Evolutionary conservation across 1,140 invertebrate species (phyloP).

Genomic region (Drosophila virilis): DNA sequence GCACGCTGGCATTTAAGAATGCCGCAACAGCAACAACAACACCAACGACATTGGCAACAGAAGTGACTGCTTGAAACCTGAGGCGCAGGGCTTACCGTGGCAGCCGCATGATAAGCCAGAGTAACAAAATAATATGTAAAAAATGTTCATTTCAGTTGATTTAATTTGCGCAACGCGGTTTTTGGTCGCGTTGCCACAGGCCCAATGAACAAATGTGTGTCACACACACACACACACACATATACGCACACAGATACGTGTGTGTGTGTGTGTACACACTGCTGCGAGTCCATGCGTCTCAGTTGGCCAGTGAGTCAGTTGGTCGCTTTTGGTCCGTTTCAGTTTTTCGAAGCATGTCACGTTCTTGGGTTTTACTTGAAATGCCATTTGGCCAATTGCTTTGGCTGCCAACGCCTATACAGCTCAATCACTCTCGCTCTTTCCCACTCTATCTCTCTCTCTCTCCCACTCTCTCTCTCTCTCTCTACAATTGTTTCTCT

Average conservation of each 20-base stretch:
- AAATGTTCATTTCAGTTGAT: slow-evolving; percentile 47
- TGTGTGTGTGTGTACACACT: neutral
- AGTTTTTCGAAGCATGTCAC: slow-evolving; percentile 65
- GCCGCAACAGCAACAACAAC: slow-evolving; percentile 7
- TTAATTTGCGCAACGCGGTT: slow-evolving; percentile 34
- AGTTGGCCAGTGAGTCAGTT: slow-evolving; percentile 8
- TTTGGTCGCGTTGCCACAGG: slow-evolving; percentile 34
- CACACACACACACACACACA: neutral
- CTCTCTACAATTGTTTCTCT: neutral
- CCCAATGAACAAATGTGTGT: slow-evolving; percentile 26
- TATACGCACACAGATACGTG: neutral
- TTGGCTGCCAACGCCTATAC: slow-evolving; percentile 29
- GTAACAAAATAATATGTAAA: slow-evolving; percentile 6
- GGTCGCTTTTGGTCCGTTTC: slow-evolving; percentile 4
- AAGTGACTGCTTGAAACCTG: slow-evolving; percentile 22
- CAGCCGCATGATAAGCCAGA: neutral
- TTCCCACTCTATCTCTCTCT: neutral
- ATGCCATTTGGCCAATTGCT: slow-evolving; percentile 77
- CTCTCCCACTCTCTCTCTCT: neutral
- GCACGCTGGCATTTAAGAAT: slow-evolving; percentile 26
- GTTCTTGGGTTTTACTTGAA: slow-evolving; percentile 73
- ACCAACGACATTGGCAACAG: neutral
- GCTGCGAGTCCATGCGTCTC: slow-evolving; percentile 51
- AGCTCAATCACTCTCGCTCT: neutral
- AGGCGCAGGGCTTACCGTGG: neutral